Base-by-base conservation (phyloP, 1,140 invertebrate genomes). In the Oryctes rhinoceros region DNA sequence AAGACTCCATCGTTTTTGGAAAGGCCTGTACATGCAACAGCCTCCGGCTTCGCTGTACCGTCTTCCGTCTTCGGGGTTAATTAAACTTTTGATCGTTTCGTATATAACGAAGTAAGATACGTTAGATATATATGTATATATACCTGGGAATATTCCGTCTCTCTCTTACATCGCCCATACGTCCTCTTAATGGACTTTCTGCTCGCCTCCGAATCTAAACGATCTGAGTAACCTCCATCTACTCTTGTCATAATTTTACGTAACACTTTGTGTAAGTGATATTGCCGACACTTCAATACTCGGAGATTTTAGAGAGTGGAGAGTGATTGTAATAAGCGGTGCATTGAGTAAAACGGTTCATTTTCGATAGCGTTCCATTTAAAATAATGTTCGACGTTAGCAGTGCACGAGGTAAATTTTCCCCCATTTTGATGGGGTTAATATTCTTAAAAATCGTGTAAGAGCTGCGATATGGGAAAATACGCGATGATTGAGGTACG, bases 11-110 rank as follows among this genome's bases (percentile, higher is more conserved):
- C 0, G 39, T 44, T 44, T 44, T 44, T 44, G 39, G 39, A 44
- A 44, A 44, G 39, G 9, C 39, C 39, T 44, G 39, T 44, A 44
- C 0, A 44, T 44, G 39, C 39, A 44, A 10, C 39, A 35, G 24
- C 65, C 65, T 71, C 62, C 49, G 18, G 44, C 39, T 44, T 49
- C 65, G 80, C 74, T 48, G 80, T 80, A 81, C 79, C 82, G 79
- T 84, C 82, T 82, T 83, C 81, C 79, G 24, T 71, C 65, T 71
- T 79, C 78, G 53, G 81, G 82, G 83, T 84, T 84, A 84, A 84
- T 84, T 84, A 84, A 84, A 84, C 83, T 84, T 84, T 84, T 84
- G 83, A 84, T 84, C 83, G 83, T 83, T 84, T 83, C 81, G 44
- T 37, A 71, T 71, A 71, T 59, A 59, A 59, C 53, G 53, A 44